Evolutionary conservation across 2,113 vertebrate species (phyloP), one percentile per base, ranked within the genome.

Genomic region (Manacus vitellinus): DNA sequence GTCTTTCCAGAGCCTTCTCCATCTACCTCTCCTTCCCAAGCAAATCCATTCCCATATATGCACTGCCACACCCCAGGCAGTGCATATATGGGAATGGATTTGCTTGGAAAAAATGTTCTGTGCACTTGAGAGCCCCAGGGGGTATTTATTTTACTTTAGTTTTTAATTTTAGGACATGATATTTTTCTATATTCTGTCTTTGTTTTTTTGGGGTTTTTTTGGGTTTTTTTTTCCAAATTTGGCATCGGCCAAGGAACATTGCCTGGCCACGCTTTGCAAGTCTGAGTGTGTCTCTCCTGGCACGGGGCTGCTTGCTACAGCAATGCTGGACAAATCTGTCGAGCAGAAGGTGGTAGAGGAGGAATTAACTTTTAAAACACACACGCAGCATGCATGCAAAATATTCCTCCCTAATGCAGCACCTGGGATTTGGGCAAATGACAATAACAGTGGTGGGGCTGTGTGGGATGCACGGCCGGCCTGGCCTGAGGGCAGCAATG

Each of bases 321-420:
- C 5, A 62, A 33, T 43, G 28, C 73, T 46, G 75, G 89, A 92
- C 68, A 94, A 94, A 97, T 94, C 72, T 63, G 70, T 89, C 2
- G 18, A 95, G 86, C 86, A 89, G 95, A 84, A 97, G 88, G 61
- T 89, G 80, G 83, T 1, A 66, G 75, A 84, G 84, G 54, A 78
- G 75, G 81, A 86, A 71, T 94, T 89, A 92, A 94, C 75, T 85
- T 93, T 43, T 76, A 87, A 94, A 95, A 74, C 78, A 92, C 41
- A 76, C 24, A 47, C 51, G 52, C 17, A 31, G 15, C 0, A 0
- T 2, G 4, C 46, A 31, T 2, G 9, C 44, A 72, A 88, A 92
- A 52, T 75, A 83, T 51, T 73, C 31, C 14, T 85, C 65, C 43
- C 23, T 39, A 35, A 47, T 25, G 75, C n/a, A 74, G 58, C 4